Percentiles rank a stretch among this genome's conserved stretches.
Evolutionary conservation across 2,888 invertebrate species (phyloP).

Genomic region (Nomada lathburiana): DNA sequence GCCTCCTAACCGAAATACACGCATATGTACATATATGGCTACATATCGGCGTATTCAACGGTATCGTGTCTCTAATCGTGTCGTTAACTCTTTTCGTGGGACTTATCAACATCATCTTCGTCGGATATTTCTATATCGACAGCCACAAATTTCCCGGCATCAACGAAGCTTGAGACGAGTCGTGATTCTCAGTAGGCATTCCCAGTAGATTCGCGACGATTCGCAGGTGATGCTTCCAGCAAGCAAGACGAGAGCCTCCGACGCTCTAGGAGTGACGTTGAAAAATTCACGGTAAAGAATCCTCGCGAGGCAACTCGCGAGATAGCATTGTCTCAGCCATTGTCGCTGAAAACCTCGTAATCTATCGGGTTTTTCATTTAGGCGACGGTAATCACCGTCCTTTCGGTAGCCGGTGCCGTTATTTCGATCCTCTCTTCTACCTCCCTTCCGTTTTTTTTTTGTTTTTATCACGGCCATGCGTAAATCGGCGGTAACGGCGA

Average conservation of each 20-base stretch:
- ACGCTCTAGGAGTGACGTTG: neutral
- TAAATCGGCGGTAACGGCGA: constrained; percentile 72
- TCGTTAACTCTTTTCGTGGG: constrained; percentile 17
- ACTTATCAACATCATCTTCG: constrained; percentile 16
- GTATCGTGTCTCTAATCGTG: constrained; percentile 23
- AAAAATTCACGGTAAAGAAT: neutral
- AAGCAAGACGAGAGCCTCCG: neutral
- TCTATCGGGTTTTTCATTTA: constrained; percentile 62
- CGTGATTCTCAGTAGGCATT: too few relatives aligned
- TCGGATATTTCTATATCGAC: constrained; percentile 24
- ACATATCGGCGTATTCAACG: constrained; percentile 31
- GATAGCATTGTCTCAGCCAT: constrained; percentile 10
- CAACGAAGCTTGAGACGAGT: neutral
- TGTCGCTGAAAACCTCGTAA: constrained; percentile 45
- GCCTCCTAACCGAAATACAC: constrained; percentile 57
- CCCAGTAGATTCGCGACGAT: too few relatives aligned
- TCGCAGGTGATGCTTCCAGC: too few relatives aligned
- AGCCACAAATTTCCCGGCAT: neutral
- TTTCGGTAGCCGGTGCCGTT: constrained; percentile 62
- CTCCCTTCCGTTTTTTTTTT: constrained; percentile 4
- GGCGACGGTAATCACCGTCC: constrained; percentile 66
- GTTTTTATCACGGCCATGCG: constrained; percentile 66
- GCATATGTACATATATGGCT: constrained; percentile 19
- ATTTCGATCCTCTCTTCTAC: constrained; percentile 45
- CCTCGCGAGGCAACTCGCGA: neutral